Percentiles rank a stretch among this genome's conserved stretches.
Conservation (phyloP, 2,797 vertebrate genomes). For the Threskiornis aethiopicus region DNA sequence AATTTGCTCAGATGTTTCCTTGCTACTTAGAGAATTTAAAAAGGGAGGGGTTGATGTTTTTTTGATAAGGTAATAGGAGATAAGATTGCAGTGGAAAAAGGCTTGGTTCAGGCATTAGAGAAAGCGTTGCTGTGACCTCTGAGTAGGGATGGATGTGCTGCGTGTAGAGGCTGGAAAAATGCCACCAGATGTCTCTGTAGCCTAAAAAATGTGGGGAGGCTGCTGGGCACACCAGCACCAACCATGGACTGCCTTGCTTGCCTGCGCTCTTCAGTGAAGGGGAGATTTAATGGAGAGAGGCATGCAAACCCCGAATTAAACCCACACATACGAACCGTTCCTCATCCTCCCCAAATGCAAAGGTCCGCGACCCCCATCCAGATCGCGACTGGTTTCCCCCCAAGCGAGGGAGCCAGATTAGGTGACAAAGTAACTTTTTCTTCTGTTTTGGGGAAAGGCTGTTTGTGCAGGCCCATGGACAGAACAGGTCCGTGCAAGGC, state of each 20-base stretch:
- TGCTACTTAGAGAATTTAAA: not conserved
- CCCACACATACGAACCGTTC: fast-evolving
- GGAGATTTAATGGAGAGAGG: not conserved
- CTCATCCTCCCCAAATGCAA: not conserved
- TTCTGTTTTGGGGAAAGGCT: not conserved
- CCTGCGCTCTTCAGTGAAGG: not conserved
- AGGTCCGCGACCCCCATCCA: not conserved
- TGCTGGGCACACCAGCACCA: not conserved
- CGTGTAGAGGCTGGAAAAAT: not conserved
- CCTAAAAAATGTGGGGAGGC: conserved; percentile 28
- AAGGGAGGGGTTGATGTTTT: not conserved
- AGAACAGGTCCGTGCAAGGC: not conserved
- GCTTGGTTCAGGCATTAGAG: not conserved
- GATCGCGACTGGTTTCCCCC: not conserved
- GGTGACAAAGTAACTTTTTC: not conserved
- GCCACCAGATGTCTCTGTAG: conserved; percentile 77
- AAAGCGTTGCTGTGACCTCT: not conserved
- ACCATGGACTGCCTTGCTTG: not conserved
- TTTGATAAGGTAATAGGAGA: not conserved
- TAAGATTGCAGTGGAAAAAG: not conserved
- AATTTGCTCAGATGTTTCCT: not conserved
- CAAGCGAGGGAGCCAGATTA: not conserved
- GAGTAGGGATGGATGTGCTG: not conserved
- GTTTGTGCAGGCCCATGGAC: not conserved
- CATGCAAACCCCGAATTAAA: not conserved